Evolutionary conservation across 1,140 invertebrate species (phyloP).

Genomic region (Apocrypta bakeri): DNA sequence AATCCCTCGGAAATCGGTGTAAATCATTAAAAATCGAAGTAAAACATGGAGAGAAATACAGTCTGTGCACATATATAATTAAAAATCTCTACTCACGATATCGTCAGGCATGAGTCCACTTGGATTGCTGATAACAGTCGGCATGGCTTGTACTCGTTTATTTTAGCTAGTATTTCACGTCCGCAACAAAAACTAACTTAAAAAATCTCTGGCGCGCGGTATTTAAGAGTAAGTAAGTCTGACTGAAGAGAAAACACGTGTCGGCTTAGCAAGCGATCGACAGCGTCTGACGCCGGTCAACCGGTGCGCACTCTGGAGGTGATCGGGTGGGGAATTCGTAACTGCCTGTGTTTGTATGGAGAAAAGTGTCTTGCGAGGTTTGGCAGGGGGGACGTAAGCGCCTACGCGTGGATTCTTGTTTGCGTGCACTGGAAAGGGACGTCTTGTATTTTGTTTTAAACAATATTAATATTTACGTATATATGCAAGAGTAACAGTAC

Average conservation of each 20-base stretch:
- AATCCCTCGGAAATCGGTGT: too few species aligned
- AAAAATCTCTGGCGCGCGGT: neutral
- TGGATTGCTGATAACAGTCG: slow-evolving; percentile 35
- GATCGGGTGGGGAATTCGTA: neutral
- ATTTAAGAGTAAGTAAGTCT: too few species aligned
- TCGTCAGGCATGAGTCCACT: slow-evolving; percentile 19
- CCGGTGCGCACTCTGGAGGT: neutral
- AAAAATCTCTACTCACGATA: slow-evolving; percentile 24
- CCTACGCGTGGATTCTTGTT: neutral
- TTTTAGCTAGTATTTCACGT: neutral
- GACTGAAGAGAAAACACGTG: neutral
- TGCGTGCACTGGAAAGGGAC: neutral
- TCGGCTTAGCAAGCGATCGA: slow-evolving; percentile 22
- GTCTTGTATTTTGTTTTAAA: too few species aligned
- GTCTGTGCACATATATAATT: too few species aligned
- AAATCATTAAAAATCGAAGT: too few species aligned
- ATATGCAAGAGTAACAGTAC: too few species aligned
- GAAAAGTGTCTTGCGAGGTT: neutral
- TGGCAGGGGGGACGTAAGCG: neutral
- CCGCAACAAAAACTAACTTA: neutral
- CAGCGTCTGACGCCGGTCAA: slow-evolving; percentile 29
- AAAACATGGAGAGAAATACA: too few species aligned
- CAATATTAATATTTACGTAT: too few species aligned
- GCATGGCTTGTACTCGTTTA: slow-evolving; percentile 23
- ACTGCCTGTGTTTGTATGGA: neutral